These are phyloP conservation scores for Phrynocephalus forsythii DNA, from an alignment of 2,797 vertebrate genomes.

Conservation along the genomic window DNA sequence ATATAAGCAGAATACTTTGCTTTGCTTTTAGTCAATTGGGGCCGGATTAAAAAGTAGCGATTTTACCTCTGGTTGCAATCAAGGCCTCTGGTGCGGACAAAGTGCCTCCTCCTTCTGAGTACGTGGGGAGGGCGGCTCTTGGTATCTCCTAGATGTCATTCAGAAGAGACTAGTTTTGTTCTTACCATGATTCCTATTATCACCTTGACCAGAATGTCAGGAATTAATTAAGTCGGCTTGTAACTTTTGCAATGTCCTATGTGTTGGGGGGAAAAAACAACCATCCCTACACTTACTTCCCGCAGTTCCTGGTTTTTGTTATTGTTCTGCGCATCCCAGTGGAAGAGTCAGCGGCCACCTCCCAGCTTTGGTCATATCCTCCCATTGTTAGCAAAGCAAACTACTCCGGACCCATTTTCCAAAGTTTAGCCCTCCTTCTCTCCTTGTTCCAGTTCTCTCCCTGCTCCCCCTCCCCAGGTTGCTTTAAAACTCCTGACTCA, in stretches of 20 bases:
- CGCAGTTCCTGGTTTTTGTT: neutral
- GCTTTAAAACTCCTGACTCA: conserved; percentile 21
- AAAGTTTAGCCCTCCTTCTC: neutral
- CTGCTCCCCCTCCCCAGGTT: neutral
- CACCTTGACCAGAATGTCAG: neutral
- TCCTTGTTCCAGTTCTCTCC: neutral
- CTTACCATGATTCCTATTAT: neutral
- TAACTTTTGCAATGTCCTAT: neutral
- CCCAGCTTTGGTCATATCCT: conserved; percentile 20
- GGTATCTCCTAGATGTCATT: no score
- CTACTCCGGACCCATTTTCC: neutral
- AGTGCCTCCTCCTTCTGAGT: no score
- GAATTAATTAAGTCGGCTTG: neutral
- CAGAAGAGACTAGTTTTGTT: neutral
- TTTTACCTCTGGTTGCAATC: no score
- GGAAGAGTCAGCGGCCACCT: neutral
- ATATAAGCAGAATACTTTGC: no score
- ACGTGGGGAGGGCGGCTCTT: no score
- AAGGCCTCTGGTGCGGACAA: no score
- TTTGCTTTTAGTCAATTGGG: no score
- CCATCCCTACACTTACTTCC: neutral
- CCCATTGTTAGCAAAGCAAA: neutral
- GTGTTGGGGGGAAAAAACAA: neutral
- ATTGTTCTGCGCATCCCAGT: neutral
- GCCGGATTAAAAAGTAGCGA: no score